Evolutionary conservation across 2,113 vertebrate species (phyloP), one percentile per base, ranked within the genome.

Genomic region (Anguilla rostrata): DNA sequence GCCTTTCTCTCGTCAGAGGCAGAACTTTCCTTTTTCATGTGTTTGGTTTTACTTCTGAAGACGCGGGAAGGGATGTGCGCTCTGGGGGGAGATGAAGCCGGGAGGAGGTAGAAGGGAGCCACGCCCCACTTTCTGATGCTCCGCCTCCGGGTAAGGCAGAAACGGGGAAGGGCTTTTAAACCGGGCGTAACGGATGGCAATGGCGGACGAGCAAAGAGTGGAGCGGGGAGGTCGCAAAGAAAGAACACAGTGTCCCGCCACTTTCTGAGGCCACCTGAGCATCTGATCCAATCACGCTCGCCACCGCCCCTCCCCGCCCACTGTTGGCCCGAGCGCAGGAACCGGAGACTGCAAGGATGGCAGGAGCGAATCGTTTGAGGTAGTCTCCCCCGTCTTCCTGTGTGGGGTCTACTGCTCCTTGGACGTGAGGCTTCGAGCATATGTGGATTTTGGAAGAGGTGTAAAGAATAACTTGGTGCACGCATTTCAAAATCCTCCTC

Each of bases 51-150:
- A 90, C 89, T 91, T 91, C 87, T 29, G 85, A 87, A 93, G 91
- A 86, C 89, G 87, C 84, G 84, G 87, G 88, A 93, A 91, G 89
- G 86, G 43, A 86, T 81, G 39, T 88, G 92, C 91, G 89, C 87
- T 86, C 86, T 78, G 66, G 8, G 43, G 43, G 43, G 43, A 46
- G 43, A 46, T 6, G 43, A 46, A 46, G 43, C 34, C 34, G 34
- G 34, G 34, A 34, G 34, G 34, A 94, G 89, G 89, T 92, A 90
- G 92, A 94, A 93, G 89, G 85, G 89, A 87, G 88, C 90, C 91
- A 92, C 86, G 89, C 91, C 90, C 87, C 86, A 90, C 90, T 93
- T 94, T 94, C 8, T 46, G 43, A 46, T 46, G 43, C 43, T 6
- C 43, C 43, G 63, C 5, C 26, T 71, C 22, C 63, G 20, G 63